phyloP scores from a whole-genome alignment of 2,113 vertebrate genomes.

The Corydoras maculifer region DNA sequence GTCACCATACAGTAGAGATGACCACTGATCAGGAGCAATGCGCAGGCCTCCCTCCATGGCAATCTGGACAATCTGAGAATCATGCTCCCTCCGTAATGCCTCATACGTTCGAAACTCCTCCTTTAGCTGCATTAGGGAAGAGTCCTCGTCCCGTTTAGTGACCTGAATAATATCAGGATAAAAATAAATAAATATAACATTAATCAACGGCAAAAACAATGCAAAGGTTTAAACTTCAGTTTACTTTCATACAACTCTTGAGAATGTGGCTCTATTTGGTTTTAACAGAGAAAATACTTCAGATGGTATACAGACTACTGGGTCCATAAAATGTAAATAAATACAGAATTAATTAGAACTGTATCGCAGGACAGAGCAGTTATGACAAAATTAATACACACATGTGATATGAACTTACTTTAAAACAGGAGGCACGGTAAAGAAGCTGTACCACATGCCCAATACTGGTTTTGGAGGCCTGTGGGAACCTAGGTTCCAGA shows the following conservation, averaged over 20 bases:
- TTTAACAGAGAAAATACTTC: too few relatives aligned
- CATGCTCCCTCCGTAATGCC: conserved; percentile 89
- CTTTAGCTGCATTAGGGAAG: conserved; percentile 96
- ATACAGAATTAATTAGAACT: too few relatives aligned
- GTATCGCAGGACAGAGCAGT: too few relatives aligned
- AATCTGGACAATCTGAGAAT: conserved; percentile 97
- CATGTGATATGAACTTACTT: conserved; percentile 63
- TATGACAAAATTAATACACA: too few relatives aligned
- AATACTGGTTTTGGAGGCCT: conserved; percentile 97
- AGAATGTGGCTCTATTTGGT: too few relatives aligned
- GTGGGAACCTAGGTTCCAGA: conserved; percentile 92
- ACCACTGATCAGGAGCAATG: conserved; percentile 98
- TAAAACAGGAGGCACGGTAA: conserved; percentile 96
- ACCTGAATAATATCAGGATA: conserved; percentile 62
- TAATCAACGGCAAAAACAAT: too few relatives aligned
- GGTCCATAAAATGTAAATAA: too few relatives aligned
- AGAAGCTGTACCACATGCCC: conserved; percentile 97
- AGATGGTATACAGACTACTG: too few relatives aligned
- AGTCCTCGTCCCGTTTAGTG: conserved; percentile 95
- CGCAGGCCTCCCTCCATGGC: conserved; percentile 96
- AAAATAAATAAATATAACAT: too few relatives aligned
- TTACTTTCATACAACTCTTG: too few relatives aligned
- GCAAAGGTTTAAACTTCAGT: too few relatives aligned
- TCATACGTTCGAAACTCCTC: conserved; percentile 96
- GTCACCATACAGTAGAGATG: conserved; percentile 91